A percentile compares a stretch with the other conserved stretches of the same genome.
These are phyloP conservation scores for Hipposideros larvatus DNA, from an alignment of 2,797 vertebrate species.

Conservation along the genomic window DNA sequence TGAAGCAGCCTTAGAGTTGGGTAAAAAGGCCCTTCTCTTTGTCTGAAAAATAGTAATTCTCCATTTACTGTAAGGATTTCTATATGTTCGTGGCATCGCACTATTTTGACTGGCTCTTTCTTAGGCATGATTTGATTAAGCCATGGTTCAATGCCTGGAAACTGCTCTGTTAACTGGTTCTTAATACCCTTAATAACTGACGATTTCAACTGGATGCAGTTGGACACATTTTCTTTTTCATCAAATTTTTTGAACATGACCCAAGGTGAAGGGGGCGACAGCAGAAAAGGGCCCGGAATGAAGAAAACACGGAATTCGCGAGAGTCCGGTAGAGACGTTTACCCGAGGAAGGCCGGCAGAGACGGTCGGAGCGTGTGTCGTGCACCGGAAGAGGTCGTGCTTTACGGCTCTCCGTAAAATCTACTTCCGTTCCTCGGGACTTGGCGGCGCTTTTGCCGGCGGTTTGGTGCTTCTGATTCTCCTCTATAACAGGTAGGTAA, in stretches of 20 bases:
- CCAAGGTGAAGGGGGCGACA: neutral
- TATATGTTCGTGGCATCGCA: conserved; percentile 99
- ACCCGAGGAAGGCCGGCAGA: neutral
- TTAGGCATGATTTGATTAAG: conserved; percentile 99
- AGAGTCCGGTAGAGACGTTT: neutral
- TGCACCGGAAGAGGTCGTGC: conserved; percentile 28
- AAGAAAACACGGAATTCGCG: neutral
- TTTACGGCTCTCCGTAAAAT: conserved; percentile 51
- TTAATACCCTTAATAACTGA: too few species aligned
- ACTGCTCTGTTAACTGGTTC: conserved; percentile 83
- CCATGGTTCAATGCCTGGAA: conserved; percentile 97
- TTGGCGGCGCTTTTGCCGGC: too few species aligned
- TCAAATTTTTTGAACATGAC: neutral
- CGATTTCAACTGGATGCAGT: too few species aligned
- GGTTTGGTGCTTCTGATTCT: neutral
- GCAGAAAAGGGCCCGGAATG: neutral
- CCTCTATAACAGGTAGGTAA: accelerated
- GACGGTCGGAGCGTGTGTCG: neutral
- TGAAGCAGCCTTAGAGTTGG: conserved; percentile 97
- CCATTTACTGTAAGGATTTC: conserved; percentile 99
- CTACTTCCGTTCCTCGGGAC: neutral
- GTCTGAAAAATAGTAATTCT: conserved; percentile 98
- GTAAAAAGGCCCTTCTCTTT: conserved; percentile 97
- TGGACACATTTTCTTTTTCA: too few species aligned
- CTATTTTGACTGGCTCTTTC: conserved; percentile 99